phyloP scores from a whole-genome alignment of 2,113 vertebrate species.

The Misgurnus mizolepis region DNA sequence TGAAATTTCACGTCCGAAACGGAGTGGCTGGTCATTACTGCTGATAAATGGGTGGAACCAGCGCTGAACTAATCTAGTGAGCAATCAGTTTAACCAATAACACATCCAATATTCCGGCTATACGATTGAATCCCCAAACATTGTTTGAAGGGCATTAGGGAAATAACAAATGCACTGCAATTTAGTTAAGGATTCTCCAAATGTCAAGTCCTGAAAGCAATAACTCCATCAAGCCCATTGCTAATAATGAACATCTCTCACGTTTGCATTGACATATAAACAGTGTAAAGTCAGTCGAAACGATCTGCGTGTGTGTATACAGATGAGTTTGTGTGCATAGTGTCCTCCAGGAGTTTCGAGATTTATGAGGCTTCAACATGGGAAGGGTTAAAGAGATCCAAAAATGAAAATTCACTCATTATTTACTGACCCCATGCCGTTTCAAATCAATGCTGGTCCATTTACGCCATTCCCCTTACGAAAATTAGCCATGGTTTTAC shows the following conservation, averaged over 20 bases:
- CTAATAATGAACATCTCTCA: constrained; percentile 36
- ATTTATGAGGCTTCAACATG: constrained; percentile 6
- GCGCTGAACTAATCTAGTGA: constrained; percentile 52
- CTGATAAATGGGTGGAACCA: constrained; percentile 53
- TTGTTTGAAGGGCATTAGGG: constrained; percentile 47
- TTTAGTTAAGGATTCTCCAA: constrained; percentile 43
- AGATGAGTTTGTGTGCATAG: background rate
- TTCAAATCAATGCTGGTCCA: too few species aligned
- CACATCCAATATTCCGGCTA: constrained; percentile 50
- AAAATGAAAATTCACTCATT: background rate
- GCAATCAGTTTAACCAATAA: constrained; percentile 49
- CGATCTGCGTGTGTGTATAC: background rate
- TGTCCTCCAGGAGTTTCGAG: background rate
- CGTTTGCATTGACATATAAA: constrained; percentile 8
- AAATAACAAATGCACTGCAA: constrained; percentile 50
- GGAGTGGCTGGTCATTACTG: constrained; percentile 46
- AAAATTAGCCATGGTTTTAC: too few species aligned
- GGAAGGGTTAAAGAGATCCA: constrained; percentile 65
- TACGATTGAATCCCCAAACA: constrained; percentile 51
- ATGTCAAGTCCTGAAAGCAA: constrained; percentile 33
- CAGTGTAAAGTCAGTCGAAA: background rate
- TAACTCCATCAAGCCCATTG: constrained; percentile 27
- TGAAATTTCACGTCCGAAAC: constrained; percentile 49
- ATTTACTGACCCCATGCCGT: background rate
- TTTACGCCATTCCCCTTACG: too few species aligned